A percentile compares a stretch with the other conserved stretches of the same genome.
These are phyloP conservation scores for Chitala chitala DNA, from an alignment of 2,113 vertebrate genomes.

Conservation along the genomic window DNA sequence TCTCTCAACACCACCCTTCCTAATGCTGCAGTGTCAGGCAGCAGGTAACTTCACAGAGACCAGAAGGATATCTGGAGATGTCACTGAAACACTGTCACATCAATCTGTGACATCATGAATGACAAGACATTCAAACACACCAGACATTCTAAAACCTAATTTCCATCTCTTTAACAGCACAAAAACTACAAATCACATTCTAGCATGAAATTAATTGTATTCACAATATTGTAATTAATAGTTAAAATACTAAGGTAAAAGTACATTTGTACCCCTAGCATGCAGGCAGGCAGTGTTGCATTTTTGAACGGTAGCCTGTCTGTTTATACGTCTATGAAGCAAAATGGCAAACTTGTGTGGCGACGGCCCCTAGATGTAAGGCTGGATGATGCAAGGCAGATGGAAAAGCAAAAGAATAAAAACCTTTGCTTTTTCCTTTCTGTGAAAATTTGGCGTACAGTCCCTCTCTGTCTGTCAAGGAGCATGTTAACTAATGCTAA, in stretches of 20 bases:
- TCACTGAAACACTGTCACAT: no score
- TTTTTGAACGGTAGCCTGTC: background rate
- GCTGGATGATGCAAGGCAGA: background rate
- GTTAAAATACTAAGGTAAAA: background rate
- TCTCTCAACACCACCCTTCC: no score
- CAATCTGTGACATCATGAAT: no score
- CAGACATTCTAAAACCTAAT: background rate
- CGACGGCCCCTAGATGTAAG: background rate
- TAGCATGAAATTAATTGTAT: background rate
- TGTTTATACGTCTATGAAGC: conserved; percentile 2
- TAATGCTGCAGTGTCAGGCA: no score
- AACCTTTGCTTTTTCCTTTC: conserved; percentile 3
- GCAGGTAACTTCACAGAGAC: no score
- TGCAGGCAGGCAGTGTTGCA: background rate
- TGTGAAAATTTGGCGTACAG: background rate
- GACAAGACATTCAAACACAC: background rate
- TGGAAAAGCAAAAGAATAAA: conserved; percentile 7
- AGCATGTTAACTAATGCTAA: background rate
- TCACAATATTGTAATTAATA: background rate
- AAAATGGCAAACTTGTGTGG: background rate
- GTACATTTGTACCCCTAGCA: no score
- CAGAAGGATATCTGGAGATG: no score
- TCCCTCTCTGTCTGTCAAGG: conserved; percentile 9
- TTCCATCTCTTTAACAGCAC: background rate
- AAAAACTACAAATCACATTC: background rate